Evolutionary conservation across 2,113 vertebrate genomes (phyloP), one percentile per base, ranked within the genome.

Genomic region (Neopipo cinnamomea): DNA sequence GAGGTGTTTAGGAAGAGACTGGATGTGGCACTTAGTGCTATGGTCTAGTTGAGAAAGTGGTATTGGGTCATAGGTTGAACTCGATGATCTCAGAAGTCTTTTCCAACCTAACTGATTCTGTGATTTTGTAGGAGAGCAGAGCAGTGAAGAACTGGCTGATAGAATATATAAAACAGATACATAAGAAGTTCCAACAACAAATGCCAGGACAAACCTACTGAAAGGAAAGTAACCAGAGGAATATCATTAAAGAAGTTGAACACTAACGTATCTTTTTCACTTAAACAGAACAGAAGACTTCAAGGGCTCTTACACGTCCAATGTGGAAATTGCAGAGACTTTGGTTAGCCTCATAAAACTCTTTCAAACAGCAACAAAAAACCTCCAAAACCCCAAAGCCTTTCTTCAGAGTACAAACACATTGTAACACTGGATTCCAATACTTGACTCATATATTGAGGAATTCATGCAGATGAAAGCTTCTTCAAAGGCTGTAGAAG

Each of bases 331-430:
- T 59, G n/a, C 44, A 76, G 39, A 75, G 53, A 13, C 20, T 49
- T 65, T 61, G 16, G 22, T 90, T 73, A 90, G 59, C 15, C 41
- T 93, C 42, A 79, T 25, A 63, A 85, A 94, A 72, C 15, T 62
- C 70, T 73, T 90, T 56, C 35, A 58, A 85, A 76, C 5, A 74
- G 21, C 23, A 92, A 75, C 21, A 68, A 65, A 81, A 87, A 28
- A 1, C 6, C 35, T 37, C 12, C 30, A 11, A 91, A 76, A 53
- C 39, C 16, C 67, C 37, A 76, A 88, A 86, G 28, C 18, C 55
- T 58, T 80, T 92, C 33, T 86, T 93, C 67, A 84, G 41, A 83
- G 46, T 73, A 83, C n/a, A 77, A 94, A 66, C 79, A 95, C 13
- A 33, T 31, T 63, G 39, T 33, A 78, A 74, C 9, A 2, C 1